phyloP scores from a whole-genome alignment of 2,113 vertebrate genomes.

The Chaenogobius annularis region DNA sequence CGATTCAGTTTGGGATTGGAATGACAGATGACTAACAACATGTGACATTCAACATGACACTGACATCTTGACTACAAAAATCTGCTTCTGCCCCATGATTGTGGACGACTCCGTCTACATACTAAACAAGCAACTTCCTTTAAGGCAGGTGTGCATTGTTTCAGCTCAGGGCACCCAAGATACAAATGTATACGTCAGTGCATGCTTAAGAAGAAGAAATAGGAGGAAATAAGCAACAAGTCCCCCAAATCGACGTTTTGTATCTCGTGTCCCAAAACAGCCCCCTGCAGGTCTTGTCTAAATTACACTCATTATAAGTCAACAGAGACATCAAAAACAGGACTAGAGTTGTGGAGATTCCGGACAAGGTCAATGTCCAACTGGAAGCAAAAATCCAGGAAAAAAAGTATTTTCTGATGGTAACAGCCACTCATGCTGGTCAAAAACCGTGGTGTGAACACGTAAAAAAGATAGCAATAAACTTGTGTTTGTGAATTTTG shows the following conservation, averaged over 20 bases:
- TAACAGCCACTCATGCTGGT: too few species aligned
- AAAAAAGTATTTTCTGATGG: too few species aligned
- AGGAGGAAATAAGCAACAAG: conserved; percentile 31
- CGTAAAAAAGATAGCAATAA: too few species aligned
- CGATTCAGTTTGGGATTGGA: not conserved
- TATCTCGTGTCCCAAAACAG: too few species aligned
- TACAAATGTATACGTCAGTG: conserved; percentile 27
- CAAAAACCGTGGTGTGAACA: too few species aligned
- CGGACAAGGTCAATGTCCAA: too few species aligned
- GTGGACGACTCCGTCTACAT: not conserved
- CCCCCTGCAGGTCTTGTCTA: conserved; percentile 34
- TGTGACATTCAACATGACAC: not conserved
- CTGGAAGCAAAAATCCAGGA: too few species aligned
- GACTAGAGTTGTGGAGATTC: too few species aligned
- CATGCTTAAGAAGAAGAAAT: conserved; percentile 19
- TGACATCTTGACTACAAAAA: not conserved
- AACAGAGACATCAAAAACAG: too few species aligned
- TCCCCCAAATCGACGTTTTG: too few species aligned
- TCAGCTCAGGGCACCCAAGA: conserved; percentile 9
- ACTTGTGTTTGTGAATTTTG: too few species aligned
- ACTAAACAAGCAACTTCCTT: not conserved
- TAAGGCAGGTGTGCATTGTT: conserved; percentile 12
- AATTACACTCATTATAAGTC: too few species aligned
- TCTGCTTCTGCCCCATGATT: not conserved
- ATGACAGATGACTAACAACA: not conserved